Conservation (phyloP, 2,797 vertebrate species). For the Fundulus diaphanus region DNA sequence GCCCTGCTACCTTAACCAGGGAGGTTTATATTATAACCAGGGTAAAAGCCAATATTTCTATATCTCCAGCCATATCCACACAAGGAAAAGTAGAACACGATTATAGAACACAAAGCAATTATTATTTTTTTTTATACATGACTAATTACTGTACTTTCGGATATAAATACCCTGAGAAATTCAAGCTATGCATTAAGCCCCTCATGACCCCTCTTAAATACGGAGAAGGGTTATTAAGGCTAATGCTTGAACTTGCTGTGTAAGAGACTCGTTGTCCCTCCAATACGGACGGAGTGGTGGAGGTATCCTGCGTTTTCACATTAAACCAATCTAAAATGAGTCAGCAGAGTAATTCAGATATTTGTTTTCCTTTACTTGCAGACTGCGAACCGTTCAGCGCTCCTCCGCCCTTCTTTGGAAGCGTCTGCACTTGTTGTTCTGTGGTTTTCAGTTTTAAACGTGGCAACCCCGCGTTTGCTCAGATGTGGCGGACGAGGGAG, state of each 20-base stretch:
- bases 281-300: neutral
- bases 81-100: slow-evolving; percentile 53
- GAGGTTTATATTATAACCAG: neutral
- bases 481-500: slow-evolving; percentile 60
- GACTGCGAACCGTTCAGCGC: slow-evolving; percentile 11
- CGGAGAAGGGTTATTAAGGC: slow-evolving; percentile 30
- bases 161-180: slow-evolving; percentile 55
- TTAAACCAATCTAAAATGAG: slow-evolving; percentile 12
- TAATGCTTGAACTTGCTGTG: slow-evolving; percentile 4
- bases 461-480: slow-evolving; percentile 22
- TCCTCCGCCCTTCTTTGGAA: slow-evolving; percentile 36
- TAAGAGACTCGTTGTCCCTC: neutral
- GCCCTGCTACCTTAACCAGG: neutral
- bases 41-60: slow-evolving; percentile 11
- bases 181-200: slow-evolving; percentile 60
- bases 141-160: slow-evolving; percentile 59
- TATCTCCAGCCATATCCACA: slow-evolving; percentile 55
- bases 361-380: slow-evolving; percentile 27
- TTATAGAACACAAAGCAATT: slow-evolving; percentile 39
- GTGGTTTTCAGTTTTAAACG: slow-evolving; percentile 50
- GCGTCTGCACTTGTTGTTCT: slow-evolving; percentile 64
- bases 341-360: slow-evolving; percentile 10
- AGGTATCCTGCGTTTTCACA: neutral
- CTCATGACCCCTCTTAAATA: slow-evolving; percentile 51
- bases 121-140: slow-evolving; percentile 6